phyloP scores from a whole-genome alignment of 2,113 vertebrate genomes.

The Onychorhynchus coronatus region DNA sequence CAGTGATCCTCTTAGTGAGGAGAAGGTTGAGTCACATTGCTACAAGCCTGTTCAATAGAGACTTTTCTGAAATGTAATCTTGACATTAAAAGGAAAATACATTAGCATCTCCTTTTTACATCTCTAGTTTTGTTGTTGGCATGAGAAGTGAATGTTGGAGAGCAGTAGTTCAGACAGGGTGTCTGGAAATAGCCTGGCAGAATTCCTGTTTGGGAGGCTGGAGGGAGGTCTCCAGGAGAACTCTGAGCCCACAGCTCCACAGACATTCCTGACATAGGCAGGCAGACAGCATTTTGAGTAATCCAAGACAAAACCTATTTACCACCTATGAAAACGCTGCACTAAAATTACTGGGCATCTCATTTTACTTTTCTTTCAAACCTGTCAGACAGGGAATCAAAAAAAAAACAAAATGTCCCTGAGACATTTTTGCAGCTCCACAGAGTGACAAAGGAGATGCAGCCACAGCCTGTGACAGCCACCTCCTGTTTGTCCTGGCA shows the following conservation, averaged over 20 bases:
- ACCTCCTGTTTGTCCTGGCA: not conserved
- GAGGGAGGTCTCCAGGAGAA: not conserved
- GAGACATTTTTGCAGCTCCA: not conserved
- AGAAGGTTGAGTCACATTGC: not conserved
- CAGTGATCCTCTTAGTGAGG: not conserved
- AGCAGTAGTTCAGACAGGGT: not conserved
- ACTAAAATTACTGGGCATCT: not conserved
- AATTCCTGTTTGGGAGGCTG: not conserved
- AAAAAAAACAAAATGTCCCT: not conserved
- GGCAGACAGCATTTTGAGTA: no score
- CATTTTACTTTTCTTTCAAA: not conserved
- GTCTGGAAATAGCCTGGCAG: not conserved
- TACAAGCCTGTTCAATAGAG: not conserved
- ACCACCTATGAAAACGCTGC: not conserved
- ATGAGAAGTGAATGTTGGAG: not conserved
- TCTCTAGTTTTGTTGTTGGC: not conserved
- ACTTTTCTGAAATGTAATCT: not conserved
- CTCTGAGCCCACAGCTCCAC: accelerated
- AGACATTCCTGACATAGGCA: not conserved
- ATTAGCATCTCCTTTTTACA: not conserved
- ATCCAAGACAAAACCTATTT: not conserved
- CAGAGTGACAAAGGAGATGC: not conserved
- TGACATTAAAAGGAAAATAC: not conserved
- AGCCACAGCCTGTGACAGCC: not conserved
- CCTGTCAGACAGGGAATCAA: not conserved